phyloP scores from a whole-genome alignment of 2,113 vertebrate species.

The Neodontobutis hainanensis region DNA sequence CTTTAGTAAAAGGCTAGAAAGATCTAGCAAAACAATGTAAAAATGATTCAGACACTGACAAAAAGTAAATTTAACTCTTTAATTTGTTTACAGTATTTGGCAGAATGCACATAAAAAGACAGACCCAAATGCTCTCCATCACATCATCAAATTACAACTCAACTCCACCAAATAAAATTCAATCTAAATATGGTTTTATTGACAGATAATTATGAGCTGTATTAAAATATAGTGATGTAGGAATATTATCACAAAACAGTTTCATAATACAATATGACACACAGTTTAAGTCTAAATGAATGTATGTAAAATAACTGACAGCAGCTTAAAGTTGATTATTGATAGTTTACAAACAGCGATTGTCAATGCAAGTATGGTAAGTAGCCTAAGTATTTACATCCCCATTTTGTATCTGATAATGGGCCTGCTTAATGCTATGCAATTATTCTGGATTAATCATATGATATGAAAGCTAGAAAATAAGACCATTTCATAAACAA shows the following conservation, averaged over 20 bases:
- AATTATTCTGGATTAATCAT: constrained; percentile 58
- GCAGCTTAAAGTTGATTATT: constrained; percentile 46
- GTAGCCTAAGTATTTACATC: constrained; percentile 35
- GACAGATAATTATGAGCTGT: constrained; percentile 32
- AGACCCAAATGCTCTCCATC: constrained; percentile 51
- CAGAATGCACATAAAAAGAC: constrained; percentile 70
- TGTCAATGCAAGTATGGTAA: constrained; percentile 60
- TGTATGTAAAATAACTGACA: constrained; percentile 53
- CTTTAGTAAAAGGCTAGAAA: no score
- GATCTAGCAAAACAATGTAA: background rate
- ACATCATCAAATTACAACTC: constrained; percentile 39
- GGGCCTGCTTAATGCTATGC: constrained; percentile 45
- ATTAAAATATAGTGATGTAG: constrained; percentile 34
- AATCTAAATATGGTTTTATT: constrained; percentile 45
- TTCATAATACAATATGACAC: constrained; percentile 35
- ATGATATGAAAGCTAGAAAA: constrained; percentile 63
- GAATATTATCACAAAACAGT: constrained; percentile 41
- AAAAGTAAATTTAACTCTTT: constrained; percentile 59
- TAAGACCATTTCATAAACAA: constrained; percentile 59
- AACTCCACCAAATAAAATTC: constrained; percentile 45
- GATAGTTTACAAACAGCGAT: constrained; percentile 63
- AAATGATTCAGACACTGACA: background rate
- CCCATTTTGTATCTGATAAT: constrained; percentile 48
- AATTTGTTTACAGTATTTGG: constrained; percentile 69
- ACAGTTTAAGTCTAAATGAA: constrained; percentile 26